These are phyloP conservation scores for Latrodectus geometricus DNA, from an alignment of 1,140 invertebrate species.

Conservation along the genomic window DNA sequence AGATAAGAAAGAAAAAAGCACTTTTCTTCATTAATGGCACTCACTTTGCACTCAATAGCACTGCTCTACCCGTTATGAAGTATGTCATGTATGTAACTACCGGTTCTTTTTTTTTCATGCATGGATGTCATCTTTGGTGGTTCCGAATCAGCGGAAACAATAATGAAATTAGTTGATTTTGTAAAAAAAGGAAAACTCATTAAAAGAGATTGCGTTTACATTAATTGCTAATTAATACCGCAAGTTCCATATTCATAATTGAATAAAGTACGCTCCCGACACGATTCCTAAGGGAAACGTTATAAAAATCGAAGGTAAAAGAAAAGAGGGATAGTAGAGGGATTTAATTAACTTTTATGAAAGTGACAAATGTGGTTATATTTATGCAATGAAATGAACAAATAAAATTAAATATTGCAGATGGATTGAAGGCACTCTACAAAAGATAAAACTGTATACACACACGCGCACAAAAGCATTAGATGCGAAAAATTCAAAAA, in stretches of 20 bases:
- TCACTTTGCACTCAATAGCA: background rate
- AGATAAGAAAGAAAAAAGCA: background rate
- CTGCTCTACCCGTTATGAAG: background rate
- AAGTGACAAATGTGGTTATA: no score
- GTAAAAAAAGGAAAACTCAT: background rate
- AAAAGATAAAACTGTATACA: no score
- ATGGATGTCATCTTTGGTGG: background rate
- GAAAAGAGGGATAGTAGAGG: no score
- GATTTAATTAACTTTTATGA: no score
- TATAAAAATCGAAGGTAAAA: no score
- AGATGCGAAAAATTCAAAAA: no score
- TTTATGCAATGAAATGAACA: no score
- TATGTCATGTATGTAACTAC: no score
- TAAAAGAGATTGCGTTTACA: conserved; percentile 4
- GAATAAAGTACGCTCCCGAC: background rate
- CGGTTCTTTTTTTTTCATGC: background rate
- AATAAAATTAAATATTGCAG: no score
- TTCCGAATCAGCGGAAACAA: background rate
- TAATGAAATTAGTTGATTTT: background rate
- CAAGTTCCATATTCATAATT: background rate
- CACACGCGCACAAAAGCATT: no score
- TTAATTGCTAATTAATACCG: conserved; percentile 5
- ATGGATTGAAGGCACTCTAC: no score
- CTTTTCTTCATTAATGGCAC: conserved; percentile 1
- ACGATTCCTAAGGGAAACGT: background rate